Base-by-base conservation (phyloP, 1,140 invertebrate genomes). In the Meloidogyne chitwoodi region DNA sequence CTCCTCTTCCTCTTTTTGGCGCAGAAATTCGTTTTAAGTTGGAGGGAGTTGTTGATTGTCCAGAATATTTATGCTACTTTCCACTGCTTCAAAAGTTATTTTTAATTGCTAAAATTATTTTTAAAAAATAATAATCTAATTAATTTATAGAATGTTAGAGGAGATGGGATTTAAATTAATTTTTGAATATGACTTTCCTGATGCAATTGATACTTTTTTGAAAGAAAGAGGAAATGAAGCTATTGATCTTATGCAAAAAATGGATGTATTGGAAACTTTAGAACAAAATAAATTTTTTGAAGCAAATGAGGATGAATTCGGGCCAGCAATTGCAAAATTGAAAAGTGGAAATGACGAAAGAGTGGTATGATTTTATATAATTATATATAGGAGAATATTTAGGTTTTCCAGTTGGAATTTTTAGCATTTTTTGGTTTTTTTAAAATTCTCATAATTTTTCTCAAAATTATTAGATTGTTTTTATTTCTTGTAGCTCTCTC, bases 31-130 rank as follows among this genome's bases (percentile, higher is more conserved):
- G 95, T 88, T 99, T 99, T 88, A 91, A 94, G 85, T 88, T 99
- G 68, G 94, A 98, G 86, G 94, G 93, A 62, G 94, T 96, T 19
- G 96, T 99, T 0, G 92, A 99, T 88, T 99, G 96, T 89, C 96
- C 96, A 29, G 96, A 99, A 88, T 99, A 98, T 90, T 89, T 99
- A 34, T 95, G 98, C 19, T 92, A 98, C 88, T 93, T 98, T 88
- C 93, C 93, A 29, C 90, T 92, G 6, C 90, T 99, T 73, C 89
- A 91, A 78, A 93, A 93, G 90, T 91, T n/a, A n/a, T n/a, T 84
- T 87, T 19, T 72, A 71, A 83, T 80, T 44, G 6, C 2, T 31
- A 31, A 31, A 31, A 31, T 79, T 34, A 70, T 77, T 63, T 62
- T 31, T 12, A 71, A 67, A 79, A 88, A 16, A 38, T 66, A 0